Evolutionary conservation across 1,140 invertebrate genomes (phyloP), one percentile per base, ranked within the genome.

Genomic region (Pomacea maculata): DNA sequence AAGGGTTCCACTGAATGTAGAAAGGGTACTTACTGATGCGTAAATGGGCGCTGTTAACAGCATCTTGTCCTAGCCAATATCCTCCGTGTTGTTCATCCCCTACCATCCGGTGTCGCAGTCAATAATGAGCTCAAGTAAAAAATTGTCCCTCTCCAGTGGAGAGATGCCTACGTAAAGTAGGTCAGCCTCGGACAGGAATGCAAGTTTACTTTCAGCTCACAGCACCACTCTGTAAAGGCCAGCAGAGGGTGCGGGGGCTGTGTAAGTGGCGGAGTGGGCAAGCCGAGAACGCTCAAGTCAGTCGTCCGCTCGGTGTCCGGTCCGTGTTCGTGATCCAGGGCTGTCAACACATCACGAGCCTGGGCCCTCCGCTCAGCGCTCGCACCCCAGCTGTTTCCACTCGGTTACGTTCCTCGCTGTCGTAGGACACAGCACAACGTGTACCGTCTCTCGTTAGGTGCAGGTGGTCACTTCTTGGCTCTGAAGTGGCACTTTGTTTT

Each of bases 41-140:
- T 67, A 77, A 15, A 77, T 77, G 21, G 78, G 70, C 25, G 78
- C 78, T n/a, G 78, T 80, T 57, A 80, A 54, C 54, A 80, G 63
- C 78, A 80, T 80, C 29, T 34, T 78, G 77, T 70, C 29, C 77
- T 78, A 71, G 45, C 77, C 77, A 70, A 78, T 25, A n/a, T 67
- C 77, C 67, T 78, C 25, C 45, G 77, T 57, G 77, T 11, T 45
- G 29, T 15, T 78, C 77, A 78, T 78, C 65, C 77, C 77, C 54
- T 54, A 67, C 64, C 77, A 78, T 78, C 77, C 77, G 64, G 67
- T 77, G 75, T 77, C 75, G 54, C 54, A 21, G 45, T 52, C 73
- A 5, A 21, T 55, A 52, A n/a, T 55, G n/a, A 52, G 55, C 52
- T 55, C 4, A 45, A n/a, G 54, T 8, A 57, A 57, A 75, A 75